Conservation (phyloP, 2,797 vertebrate genomes). For the Melanotaenia nigrans region DNA sequence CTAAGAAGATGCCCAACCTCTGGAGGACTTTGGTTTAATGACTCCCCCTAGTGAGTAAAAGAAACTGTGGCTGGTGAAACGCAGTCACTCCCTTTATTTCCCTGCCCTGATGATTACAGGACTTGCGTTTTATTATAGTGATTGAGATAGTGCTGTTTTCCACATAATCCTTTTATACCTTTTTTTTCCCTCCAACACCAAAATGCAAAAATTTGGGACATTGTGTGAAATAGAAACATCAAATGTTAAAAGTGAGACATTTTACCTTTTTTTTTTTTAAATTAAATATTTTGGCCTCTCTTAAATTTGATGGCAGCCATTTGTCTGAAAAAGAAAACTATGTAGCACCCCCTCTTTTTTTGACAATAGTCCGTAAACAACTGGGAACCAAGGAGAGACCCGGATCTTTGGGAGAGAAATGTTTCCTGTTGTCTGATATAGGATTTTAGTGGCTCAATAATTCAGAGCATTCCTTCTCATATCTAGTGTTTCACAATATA, state of each 20-base stretch:
- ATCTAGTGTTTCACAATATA: too few relatives aligned
- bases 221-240: not conserved
- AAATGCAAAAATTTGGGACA: not conserved
- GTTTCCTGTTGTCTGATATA: too few relatives aligned
- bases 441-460: too few relatives aligned
- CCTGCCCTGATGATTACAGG: not conserved
- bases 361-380: too few relatives aligned
- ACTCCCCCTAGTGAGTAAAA: slow-evolving; percentile 69
- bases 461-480: too few relatives aligned
- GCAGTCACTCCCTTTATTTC: not conserved
- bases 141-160: not conserved
- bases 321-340: too few relatives aligned
- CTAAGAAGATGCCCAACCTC: slow-evolving; percentile 60
- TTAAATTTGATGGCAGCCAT: too few relatives aligned
- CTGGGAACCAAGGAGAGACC: too few relatives aligned
- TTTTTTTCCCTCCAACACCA: not conserved
- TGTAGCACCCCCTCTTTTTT: too few relatives aligned
- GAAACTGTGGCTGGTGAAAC: slow-evolving; percentile 19
- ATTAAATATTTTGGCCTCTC: not conserved
- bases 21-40: slow-evolving; percentile 62
- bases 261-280: not conserved
- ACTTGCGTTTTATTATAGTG: not conserved
- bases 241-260: not conserved
- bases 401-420: too few relatives aligned
- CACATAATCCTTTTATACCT: not conserved